Conservation (phyloP, 2,113 vertebrate genomes). For the Echinops telfairi region DNA sequence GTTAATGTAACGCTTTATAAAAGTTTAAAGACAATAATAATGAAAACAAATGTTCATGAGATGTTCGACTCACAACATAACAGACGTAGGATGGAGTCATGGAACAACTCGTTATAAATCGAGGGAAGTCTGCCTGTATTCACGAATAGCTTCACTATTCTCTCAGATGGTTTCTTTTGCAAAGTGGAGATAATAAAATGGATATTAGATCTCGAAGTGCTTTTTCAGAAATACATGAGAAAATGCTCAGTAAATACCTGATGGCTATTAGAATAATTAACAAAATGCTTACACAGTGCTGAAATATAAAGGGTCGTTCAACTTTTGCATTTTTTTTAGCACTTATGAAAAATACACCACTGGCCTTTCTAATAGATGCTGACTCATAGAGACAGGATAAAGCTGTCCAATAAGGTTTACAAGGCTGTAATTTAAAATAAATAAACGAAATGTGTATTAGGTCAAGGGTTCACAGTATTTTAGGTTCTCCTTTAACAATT, state of each 20-base stretch:
- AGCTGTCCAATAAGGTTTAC: no score
- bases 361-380: no score
- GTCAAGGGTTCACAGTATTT: no score
- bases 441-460: no score
- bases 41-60: no score
- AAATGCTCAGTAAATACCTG: background rate
- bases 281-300: background rate
- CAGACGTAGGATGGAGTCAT: background rate
- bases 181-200: background rate
- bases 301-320: background rate
- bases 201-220: background rate
- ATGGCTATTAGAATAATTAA: background rate
- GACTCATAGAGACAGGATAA: no score
- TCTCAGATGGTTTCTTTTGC: background rate
- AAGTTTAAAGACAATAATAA: background rate
- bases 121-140: background rate
- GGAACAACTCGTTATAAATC: background rate
- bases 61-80: background rate
- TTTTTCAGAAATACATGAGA: no score
- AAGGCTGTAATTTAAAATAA: no score
- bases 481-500: no score
- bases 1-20: background rate
- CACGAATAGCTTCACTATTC: background rate
- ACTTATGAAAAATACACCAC: background rate
- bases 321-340: background rate